These are phyloP conservation scores for Hypercompe scribonia DNA, from an alignment of 2,888 invertebrate species.

Conservation along the genomic window DNA sequence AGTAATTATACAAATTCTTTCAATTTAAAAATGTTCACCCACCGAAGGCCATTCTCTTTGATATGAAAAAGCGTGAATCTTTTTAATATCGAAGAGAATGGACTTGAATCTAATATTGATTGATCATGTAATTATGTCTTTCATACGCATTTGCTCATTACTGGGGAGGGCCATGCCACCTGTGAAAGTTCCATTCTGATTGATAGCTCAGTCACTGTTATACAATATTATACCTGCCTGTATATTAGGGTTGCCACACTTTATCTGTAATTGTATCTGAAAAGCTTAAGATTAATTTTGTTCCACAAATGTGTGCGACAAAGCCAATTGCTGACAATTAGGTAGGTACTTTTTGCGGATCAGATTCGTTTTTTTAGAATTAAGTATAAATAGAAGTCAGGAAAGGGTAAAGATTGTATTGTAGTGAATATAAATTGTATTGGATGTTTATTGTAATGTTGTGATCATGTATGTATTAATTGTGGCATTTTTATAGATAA, in stretches of 20 bases:
- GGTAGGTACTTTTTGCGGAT: too few relatives aligned
- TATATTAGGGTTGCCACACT: background rate
- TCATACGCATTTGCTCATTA: slow-evolving; percentile 35
- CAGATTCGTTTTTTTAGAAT: too few relatives aligned
- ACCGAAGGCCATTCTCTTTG: slow-evolving; percentile 20
- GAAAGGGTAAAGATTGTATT: too few relatives aligned
- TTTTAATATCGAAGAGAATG: slow-evolving; percentile 25
- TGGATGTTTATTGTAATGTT: too few relatives aligned
- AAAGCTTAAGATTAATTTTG: too few relatives aligned
- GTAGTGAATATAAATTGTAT: too few relatives aligned
- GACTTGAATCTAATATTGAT: slow-evolving; percentile 30
- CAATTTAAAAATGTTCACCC: slow-evolving; percentile 18
- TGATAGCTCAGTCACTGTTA: slow-evolving; percentile 54
- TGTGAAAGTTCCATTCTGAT: slow-evolving; percentile 61
- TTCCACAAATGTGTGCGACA: too few relatives aligned
- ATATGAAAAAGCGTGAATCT: too few relatives aligned
- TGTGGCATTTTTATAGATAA: too few relatives aligned
- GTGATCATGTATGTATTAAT: too few relatives aligned
- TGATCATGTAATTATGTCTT: slow-evolving; percentile 41
- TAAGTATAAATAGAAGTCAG: too few relatives aligned
- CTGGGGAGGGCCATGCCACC: slow-evolving; percentile 40
- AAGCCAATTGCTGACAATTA: too few relatives aligned
- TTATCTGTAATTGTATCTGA: background rate
- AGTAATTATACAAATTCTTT: slow-evolving; percentile 24
- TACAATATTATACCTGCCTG: slow-evolving; percentile 38